Percentiles rank a stretch among this genome's conserved stretches.
phyloP scores from a whole-genome alignment of 2,113 vertebrate species.

The Apaloderma vittatum region DNA sequence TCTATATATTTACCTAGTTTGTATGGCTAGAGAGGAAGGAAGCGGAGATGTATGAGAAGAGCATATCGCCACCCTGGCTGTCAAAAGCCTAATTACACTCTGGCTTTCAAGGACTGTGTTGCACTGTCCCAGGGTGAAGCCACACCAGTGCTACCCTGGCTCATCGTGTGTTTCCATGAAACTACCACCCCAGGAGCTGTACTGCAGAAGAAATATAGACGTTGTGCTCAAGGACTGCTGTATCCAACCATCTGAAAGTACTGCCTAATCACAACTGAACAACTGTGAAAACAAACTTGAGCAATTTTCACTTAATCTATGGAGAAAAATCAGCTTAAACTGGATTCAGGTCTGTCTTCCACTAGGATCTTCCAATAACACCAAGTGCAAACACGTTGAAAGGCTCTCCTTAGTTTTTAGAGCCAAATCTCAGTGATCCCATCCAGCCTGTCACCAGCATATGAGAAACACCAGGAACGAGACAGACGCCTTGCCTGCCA shows the following conservation, averaged over 20 bases:
- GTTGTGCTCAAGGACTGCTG: background rate
- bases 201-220: background rate
- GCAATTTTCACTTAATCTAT: background rate
- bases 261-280: background rate
- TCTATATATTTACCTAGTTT: background rate
- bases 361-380: background rate
- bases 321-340: background rate
- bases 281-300: background rate
- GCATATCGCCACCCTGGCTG: background rate
- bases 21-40: background rate
- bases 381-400: background rate
- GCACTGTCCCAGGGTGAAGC: background rate
- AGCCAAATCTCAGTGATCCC: background rate
- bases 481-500: rapidly evolving
- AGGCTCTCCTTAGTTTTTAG: background rate
- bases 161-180: background rate
- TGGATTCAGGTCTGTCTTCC: background rate
- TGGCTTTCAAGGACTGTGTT: background rate
- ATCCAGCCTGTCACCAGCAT: background rate
- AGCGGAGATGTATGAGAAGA: background rate
- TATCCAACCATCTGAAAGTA: background rate
- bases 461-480: background rate
- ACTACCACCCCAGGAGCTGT: background rate
- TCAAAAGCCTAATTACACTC: background rate
- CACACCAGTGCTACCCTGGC: rapidly evolving